A percentile compares a stretch with the other conserved stretches of the same genome.
phyloP scores from a whole-genome alignment of 2,113 vertebrate species.

The Gorsachius goisagi region DNA sequence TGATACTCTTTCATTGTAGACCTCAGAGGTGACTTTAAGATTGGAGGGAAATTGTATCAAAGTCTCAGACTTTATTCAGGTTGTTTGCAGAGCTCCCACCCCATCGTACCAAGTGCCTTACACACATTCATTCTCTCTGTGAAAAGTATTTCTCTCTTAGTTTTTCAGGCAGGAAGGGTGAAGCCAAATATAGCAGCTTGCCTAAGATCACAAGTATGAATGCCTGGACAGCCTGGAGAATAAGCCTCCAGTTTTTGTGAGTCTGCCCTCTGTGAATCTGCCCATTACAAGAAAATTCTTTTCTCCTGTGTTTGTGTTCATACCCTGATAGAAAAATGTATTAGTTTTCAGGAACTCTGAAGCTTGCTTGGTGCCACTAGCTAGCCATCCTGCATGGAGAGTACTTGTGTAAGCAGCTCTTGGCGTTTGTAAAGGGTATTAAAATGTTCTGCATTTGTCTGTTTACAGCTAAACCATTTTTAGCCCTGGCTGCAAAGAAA shows the following conservation, averaged over 20 bases:
- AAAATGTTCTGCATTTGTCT: not conserved
- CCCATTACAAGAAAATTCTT: not conserved
- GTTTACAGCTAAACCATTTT: slow-evolving; percentile 8
- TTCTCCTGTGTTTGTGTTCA: not conserved
- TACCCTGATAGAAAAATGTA: not conserved
- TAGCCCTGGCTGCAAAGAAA: slow-evolving; percentile 26
- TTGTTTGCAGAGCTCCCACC: slow-evolving; percentile 21
- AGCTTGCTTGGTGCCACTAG: not conserved
- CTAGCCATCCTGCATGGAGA: not conserved
- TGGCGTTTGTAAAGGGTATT: not conserved
- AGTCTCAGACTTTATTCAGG: not conserved
- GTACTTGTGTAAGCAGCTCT: not conserved
- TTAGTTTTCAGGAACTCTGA: not conserved
- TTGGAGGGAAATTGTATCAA: not conserved
- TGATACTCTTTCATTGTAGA: not conserved
- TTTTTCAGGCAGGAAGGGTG: not conserved
- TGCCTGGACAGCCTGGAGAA: not conserved
- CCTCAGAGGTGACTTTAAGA: not conserved
- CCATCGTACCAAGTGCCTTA: not conserved
- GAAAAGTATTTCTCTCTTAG: not conserved
- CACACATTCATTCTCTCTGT: not conserved
- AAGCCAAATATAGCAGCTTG: not conserved
- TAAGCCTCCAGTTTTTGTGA: not conserved
- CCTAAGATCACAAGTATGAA: not conserved
- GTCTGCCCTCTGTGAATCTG: not conserved